phyloP scores from a whole-genome alignment of 2,888 invertebrate genomes.

The Pollenia labialis region DNA sequence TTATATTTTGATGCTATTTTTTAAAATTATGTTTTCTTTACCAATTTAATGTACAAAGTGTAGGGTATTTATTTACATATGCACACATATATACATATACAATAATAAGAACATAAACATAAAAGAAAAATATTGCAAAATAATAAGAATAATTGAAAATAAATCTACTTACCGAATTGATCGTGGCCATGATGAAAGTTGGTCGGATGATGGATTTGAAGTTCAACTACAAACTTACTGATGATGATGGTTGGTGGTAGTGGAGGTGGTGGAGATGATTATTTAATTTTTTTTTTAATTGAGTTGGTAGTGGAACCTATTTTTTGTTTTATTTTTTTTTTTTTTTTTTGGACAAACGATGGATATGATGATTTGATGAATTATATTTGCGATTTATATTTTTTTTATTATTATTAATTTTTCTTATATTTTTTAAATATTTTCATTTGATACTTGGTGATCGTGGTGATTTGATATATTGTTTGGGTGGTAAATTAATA shows the following conservation, averaged over 20 bases:
- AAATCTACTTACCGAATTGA: slow-evolving; percentile 83
- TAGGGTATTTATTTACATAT: slow-evolving; percentile 23
- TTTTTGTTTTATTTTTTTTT: slow-evolving; percentile 37
- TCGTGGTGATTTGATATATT: slow-evolving; percentile 42
- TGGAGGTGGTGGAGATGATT: slow-evolving; percentile 75
- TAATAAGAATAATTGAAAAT: slow-evolving; percentile 46
- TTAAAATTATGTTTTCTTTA: background rate
- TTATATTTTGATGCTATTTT: background rate
- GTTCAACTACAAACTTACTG: slow-evolving; percentile 69
- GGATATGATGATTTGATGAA: slow-evolving; percentile 52
- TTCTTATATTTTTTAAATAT: background rate
- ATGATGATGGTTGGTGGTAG: slow-evolving; percentile 73
- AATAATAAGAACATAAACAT: background rate
- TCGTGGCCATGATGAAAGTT: slow-evolving; percentile 81
- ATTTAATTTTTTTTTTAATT: slow-evolving; percentile 58
- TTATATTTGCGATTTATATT: background rate
- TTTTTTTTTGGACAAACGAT: no score
- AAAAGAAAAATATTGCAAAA: slow-evolving; percentile 22
- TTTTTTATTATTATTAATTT: slow-evolving; percentile 24
- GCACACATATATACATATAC: background rate
- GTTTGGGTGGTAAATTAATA: slow-evolving; percentile 42
- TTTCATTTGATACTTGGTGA: slow-evolving; percentile 48
- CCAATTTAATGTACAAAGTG: background rate
- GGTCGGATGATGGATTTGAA: slow-evolving; percentile 64
- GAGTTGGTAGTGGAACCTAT: slow-evolving; percentile 75